Evolutionary conservation across 2,797 vertebrate genomes (phyloP), one percentile per base, ranked within the genome.

Genomic region (Xiphorhynchus erythropygius): DNA sequence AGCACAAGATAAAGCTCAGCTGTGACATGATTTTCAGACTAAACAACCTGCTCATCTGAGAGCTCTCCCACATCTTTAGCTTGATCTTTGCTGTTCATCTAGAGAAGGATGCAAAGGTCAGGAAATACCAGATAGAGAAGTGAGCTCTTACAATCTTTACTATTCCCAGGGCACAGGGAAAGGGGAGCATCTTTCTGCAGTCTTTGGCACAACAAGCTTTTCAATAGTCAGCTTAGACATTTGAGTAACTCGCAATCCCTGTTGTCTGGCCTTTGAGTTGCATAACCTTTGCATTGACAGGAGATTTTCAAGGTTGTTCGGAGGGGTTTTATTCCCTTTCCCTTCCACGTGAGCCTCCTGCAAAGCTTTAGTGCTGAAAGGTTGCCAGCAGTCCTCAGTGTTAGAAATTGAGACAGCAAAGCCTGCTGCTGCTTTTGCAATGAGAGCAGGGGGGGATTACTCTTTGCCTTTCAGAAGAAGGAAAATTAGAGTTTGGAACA

Each of bases 81-180:
- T 85, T 87, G 78, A 79, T 94, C 91, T 91, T 57, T 84, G 52
- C 81, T 89, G 63, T 69, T 89, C 74, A 9, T 28, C 68, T 30
- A 23, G 41, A 82, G 75, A 18, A 82, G 74, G 75, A 68, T 71
- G n/a, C 63, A 91, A 89, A 96, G 93, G 87, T 94, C 78, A 91
- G 84, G 75, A 79, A 94, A 82, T n/a, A 94, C 41, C 93, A 84
- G 89, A 47, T 56, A 69, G 82, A 89, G 75, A 91, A 95, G 85
- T 69, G 75, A 92, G 82, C 63, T 91, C 67, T 79, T 50, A 73
- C 59, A 74, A 47, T 82, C 63, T 47, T 59, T 23, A 7, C 74
- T 69, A 35, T 30, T 89, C 84, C 84, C 93, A 69, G 70, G 57
- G 21, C 18, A 25, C 7, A 17, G 23, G 21, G 35, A 57, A 87